Base-by-base conservation (phyloP, 2,113 vertebrate species). In the Psammodynastes pulverulentus region DNA sequence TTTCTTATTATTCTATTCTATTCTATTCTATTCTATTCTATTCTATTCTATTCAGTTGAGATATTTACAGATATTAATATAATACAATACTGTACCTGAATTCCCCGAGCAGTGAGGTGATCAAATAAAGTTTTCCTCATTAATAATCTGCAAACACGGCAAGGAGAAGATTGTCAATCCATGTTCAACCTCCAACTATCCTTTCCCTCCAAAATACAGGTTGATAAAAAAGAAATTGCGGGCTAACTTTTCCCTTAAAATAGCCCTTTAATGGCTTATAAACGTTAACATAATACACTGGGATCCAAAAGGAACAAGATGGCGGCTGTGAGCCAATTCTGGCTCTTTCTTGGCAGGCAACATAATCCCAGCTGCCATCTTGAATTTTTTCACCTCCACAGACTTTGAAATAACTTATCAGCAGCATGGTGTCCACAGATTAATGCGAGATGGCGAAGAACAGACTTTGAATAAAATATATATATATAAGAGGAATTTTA, bases 61-160 rank as follows among this genome's bases (percentile, higher is more conserved):
- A 39, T 17, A 2, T 17, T 7, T 34, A 19, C 15, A 39, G 13
- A 7, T 72, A 34, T 72, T n/a, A n/a, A n/a, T n/a, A n/a, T n/a
- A n/a, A n/a, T n/a, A n/a, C n/a, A n/a, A 87, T 86, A 49, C 52
- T 91, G 95, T 98, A 99, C 99, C 98, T 99, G 99, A 95, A 99
- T 99, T 96, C 99, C 99, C 90, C 99, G 97, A 94, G 98, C 98
- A 62, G 98, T 99, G 89, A 99, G 98, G 96, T 99, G 99, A 86
- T 99, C 96, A 96, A 99, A 99, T 91, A 99, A 97, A 52, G 98
- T 94, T 96, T 99, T 99, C 96, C 99, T 98, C 99, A 99, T 99
- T 90, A 99, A 96, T 94, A 99, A 97, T 29, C 99, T 99, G 97
- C 15, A 94, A 96, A n/a, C 67, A 96, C 72, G 94, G 95, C 95